Evolutionary conservation across 2,113 vertebrate genomes (phyloP).

Genomic region (Alethe castanea): DNA sequence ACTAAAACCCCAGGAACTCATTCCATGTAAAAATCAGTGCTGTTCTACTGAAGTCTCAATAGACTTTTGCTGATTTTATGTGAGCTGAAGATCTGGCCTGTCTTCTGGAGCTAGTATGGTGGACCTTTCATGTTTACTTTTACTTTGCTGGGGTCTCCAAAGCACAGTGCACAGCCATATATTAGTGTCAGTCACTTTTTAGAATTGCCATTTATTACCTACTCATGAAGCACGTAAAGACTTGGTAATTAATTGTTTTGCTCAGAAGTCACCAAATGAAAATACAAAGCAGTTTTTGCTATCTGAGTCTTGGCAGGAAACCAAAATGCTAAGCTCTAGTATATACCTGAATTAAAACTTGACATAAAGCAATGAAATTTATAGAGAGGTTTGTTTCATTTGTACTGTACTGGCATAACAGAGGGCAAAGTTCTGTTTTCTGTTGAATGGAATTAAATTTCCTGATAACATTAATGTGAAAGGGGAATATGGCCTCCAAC

Average conservation of each 20-base stretch:
- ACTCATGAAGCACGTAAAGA: not conserved
- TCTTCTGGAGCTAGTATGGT: constrained; percentile 13
- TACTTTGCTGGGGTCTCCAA: constrained; percentile 19
- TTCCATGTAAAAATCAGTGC: not conserved
- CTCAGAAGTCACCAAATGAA: constrained; percentile 6
- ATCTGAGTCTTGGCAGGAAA: not conserved
- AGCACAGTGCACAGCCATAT: not conserved
- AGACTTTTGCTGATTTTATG: not conserved
- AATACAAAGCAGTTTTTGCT: not conserved
- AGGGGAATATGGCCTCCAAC: not conserved
- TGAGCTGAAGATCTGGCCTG: not conserved
- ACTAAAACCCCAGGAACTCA: not conserved
- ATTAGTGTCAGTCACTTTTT: constrained; percentile 34
- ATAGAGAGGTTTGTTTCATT: not conserved
- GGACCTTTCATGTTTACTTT: constrained; percentile 3
- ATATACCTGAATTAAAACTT: not conserved
- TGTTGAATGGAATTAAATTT: constrained; percentile 4
- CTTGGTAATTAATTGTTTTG: not conserved
- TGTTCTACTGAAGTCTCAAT: not conserved
- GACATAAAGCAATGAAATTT: not conserved
- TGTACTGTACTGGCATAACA: not conserved
- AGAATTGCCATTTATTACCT: constrained; percentile 15
- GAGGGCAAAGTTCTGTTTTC: not conserved
- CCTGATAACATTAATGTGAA: not conserved
- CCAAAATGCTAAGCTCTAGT: not conserved